phyloP scores from a whole-genome alignment of 92 coral and sea anemone genomes.

The Galaxea fascicularis region DNA sequence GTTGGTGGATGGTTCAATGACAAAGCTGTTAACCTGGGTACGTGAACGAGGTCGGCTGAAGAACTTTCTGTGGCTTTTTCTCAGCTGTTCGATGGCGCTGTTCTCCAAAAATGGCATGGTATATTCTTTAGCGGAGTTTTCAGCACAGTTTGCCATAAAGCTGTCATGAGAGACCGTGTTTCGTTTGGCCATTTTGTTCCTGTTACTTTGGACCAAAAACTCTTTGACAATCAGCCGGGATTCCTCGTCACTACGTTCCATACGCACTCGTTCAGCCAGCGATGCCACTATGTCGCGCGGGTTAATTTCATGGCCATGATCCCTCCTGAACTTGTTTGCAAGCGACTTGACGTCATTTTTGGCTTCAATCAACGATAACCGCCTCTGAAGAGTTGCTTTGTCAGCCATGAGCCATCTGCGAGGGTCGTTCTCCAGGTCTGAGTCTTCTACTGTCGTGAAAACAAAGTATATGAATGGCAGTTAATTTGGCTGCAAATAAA shows the following conservation, averaged over 20 bases:
- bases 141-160: conserved; percentile 20
- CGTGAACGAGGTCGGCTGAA: conserved; percentile 52
- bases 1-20: too few species aligned
- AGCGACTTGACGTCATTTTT: conserved; percentile 66
- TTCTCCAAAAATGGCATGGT: conserved; percentile 14
- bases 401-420: conserved; percentile 91
- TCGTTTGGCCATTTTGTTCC: conserved; percentile 22
- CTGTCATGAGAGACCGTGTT: conserved; percentile 47
- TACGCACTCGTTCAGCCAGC: conserved; percentile 57
- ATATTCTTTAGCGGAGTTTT: conserved; percentile 3
- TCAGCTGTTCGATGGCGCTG: conserved; percentile 23
- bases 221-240: conserved; percentile 74
- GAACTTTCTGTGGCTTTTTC: conserved; percentile 48
- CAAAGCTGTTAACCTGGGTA: conserved; percentile 1
- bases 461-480: background rate
- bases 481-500: background rate
- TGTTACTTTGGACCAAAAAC: conserved; percentile 50
- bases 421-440: conserved; percentile 61
- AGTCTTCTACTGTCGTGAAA: conserved; percentile 7
- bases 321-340: conserved; percentile 69
- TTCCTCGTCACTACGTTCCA: conserved; percentile 64
- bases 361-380: conserved; percentile 75
- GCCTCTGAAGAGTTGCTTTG: conserved; percentile 70
- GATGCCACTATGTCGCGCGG: conserved; percentile 69
- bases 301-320: conserved; percentile 40